Percentiles rank a stretch among this genome's conserved stretches.
Conservation (phyloP, 2,113 vertebrate genomes). For the Sminthopsis crassicaudata region DNA sequence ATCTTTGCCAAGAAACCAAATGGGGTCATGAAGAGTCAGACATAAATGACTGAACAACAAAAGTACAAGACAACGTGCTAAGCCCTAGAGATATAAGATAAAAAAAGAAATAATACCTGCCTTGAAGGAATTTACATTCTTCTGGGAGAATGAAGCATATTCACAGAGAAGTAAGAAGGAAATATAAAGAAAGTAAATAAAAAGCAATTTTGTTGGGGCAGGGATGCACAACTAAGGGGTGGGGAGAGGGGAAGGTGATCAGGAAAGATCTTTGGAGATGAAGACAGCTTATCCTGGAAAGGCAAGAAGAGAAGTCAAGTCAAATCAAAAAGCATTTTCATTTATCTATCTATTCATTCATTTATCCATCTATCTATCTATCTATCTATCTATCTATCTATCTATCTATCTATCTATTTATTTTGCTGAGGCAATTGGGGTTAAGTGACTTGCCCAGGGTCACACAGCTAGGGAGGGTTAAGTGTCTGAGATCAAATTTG, state of each 20-base stretch:
- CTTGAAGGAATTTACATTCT: not conserved
- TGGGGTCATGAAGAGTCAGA: not conserved
- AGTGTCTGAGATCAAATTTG: too few relatives aligned
- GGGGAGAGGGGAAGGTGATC: conserved; percentile 9
- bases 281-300: not conserved
- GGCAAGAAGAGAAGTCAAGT: not conserved
- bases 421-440: too few relatives aligned
- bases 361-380: too few relatives aligned
- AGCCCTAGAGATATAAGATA: not conserved
- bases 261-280: not conserved
- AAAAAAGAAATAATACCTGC: not conserved
- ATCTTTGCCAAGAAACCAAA: not conserved
- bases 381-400: too few relatives aligned
- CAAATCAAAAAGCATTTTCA: not conserved
- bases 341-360: too few relatives aligned
- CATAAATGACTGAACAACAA: not conserved
- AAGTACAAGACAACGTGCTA: not conserved
- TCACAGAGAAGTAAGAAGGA: not conserved
- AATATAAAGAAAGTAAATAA: not conserved
- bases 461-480: too few relatives aligned
- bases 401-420: too few relatives aligned
- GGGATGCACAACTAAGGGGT: not conserved
- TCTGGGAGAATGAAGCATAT: not conserved
- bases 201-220: not conserved
- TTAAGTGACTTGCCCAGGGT: too few relatives aligned